A percentile compares a stretch with the other conserved stretches of the same genome.
Evolutionary conservation across 1,140 invertebrate species (phyloP).

Genomic region (Sitobion miscanthi): DNA sequence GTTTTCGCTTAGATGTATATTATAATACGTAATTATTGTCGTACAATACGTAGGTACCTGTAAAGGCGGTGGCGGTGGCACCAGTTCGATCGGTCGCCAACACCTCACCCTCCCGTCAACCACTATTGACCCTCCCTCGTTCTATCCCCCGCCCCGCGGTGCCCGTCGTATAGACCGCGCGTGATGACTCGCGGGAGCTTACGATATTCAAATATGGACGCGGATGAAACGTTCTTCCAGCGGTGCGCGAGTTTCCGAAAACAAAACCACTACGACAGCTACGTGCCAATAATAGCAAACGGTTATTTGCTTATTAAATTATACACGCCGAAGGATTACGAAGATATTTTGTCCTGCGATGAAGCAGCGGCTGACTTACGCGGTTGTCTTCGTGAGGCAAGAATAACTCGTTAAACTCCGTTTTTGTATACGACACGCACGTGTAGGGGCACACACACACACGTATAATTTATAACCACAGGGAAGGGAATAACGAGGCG

Average conservation of each 20-base stretch:
- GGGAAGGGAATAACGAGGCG: neutral
- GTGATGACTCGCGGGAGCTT: neutral
- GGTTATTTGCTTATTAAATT: neutral
- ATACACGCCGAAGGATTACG: neutral
- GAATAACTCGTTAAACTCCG: neutral
- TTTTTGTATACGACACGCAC: neutral
- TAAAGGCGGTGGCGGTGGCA: no score
- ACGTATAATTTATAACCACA: neutral
- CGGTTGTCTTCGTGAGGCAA: neutral
- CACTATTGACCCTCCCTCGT: neutral
- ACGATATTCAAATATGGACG: neutral
- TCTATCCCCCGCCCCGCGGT: no score
- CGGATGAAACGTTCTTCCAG: neutral
- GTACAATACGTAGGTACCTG: no score
- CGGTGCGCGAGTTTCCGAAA: no score
- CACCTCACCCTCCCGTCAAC: no score
- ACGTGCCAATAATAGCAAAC: neutral
- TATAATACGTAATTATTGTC: neutral
- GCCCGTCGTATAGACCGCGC: no score
- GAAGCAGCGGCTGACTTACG: neutral
- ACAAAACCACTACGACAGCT: neutral
- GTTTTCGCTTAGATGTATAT: neutral
- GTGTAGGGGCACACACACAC: no score
- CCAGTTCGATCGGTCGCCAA: neutral
- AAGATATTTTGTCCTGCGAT: neutral